Percentiles rank a stretch among this genome's conserved stretches.
phyloP scores from a whole-genome alignment of 1,140 invertebrate genomes.

The Drosophila pallidifrons region DNA sequence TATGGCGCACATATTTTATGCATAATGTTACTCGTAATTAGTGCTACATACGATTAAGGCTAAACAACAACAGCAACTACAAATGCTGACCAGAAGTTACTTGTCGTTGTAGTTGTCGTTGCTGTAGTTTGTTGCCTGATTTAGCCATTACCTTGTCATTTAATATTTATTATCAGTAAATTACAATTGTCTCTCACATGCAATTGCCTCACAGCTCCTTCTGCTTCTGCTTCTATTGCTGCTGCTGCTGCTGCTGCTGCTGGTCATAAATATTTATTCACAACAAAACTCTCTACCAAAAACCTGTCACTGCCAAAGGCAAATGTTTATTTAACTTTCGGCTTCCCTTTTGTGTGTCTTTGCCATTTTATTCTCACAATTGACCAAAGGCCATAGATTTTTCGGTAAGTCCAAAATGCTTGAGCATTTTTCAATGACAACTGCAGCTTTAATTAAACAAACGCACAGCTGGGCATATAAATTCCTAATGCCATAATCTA shows the following conservation, averaged over 20 bases:
- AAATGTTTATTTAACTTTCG: constrained; percentile 49
- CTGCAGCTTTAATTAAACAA: constrained; percentile 79
- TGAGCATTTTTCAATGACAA: constrained; percentile 76
- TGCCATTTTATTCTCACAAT: constrained; percentile 26
- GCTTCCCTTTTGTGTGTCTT: constrained; percentile 43
- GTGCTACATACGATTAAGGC: constrained; percentile 52
- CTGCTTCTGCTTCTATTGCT: neutral
- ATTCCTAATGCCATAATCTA: constrained; percentile 18
- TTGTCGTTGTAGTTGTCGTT: constrained; percentile 2
- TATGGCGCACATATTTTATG: constrained; percentile 70
- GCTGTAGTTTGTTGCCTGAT: constrained; percentile 17
- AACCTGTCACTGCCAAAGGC: constrained; percentile 71
- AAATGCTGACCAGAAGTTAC: constrained; percentile 11
- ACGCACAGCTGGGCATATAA: constrained; percentile 6
- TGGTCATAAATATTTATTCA: constrained; percentile 80
- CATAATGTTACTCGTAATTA: constrained; percentile 77
- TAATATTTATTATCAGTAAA: constrained; percentile 83
- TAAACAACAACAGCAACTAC: neutral
- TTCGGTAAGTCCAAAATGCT: constrained; percentile 10
- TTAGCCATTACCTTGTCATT: constrained; percentile 54
- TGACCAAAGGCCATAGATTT: constrained; percentile 30
- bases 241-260: constrained; percentile 14
- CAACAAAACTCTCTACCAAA: constrained; percentile 54
- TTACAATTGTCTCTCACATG: constrained; percentile 81
- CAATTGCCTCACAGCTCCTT: constrained; percentile 49